These are phyloP conservation scores for Iselma pallidipennis DNA, from an alignment of 2,888 invertebrate species.

Conservation along the genomic window DNA sequence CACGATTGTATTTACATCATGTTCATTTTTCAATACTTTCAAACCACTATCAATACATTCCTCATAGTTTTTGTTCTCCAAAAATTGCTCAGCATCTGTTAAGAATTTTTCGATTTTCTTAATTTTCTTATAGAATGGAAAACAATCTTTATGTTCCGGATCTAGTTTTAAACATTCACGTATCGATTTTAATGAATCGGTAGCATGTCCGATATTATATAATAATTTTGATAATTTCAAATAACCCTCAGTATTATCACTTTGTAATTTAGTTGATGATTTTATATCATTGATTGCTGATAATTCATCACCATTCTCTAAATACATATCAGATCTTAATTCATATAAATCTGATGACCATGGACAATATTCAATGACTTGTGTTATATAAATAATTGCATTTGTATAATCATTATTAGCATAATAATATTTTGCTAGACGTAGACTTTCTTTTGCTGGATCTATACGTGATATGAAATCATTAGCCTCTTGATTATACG, in stretches of 20 bases:
- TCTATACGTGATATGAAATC: conserved; percentile 69
- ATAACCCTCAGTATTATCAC: conserved; percentile 90
- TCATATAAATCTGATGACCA: conserved; percentile 87
- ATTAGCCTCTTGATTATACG: conserved; percentile 76
- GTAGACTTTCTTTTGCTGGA: conserved; percentile 66
- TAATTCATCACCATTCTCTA: conserved; percentile 74
- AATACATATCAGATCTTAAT: conserved; percentile 83
- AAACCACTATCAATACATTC: conserved; percentile 73
- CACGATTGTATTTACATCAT: conserved; percentile 70
- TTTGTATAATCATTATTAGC: conserved; percentile 60
- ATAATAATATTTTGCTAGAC: conserved; percentile 67
- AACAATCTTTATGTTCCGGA: conserved; percentile 96
- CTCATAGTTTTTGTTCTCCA: conserved; percentile 65
- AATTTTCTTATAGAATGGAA: conserved; percentile 93
- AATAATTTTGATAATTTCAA: conserved; percentile 81
- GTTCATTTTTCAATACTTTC: conserved; percentile 70
- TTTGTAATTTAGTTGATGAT: conserved; percentile 84
- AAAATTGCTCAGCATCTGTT: conserved; percentile 66
- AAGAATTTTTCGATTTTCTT: conserved; percentile 89
- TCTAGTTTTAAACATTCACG: conserved; percentile 96
- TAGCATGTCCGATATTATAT: conserved; percentile 90
- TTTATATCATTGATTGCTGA: conserved; percentile 91
- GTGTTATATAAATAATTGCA: conserved; percentile 68
- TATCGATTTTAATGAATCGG: conserved; percentile 88
- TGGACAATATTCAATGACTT: conserved; percentile 79